Evolutionary conservation across 2,113 vertebrate genomes (phyloP), one percentile per base, ranked within the genome.

Genomic region (Erythrocebus patas): DNA sequence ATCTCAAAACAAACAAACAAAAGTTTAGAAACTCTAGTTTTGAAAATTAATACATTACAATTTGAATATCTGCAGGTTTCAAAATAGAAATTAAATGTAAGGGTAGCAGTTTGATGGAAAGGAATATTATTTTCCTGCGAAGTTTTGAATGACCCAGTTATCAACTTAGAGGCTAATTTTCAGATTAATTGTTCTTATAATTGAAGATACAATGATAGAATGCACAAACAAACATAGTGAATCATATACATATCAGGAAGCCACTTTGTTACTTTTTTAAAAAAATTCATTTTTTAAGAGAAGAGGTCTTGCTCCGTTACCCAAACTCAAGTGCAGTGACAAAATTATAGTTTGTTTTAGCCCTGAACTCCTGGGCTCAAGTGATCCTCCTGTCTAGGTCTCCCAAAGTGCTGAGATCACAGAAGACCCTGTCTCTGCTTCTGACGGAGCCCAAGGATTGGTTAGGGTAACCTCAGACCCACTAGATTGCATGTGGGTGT

Each of bases 81-180:
- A 43, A 75, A 66, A 92, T 17, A 87, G 25, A 88, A 81, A 75
- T 55, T 75, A 64, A 80, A 66, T 80, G 1, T 57, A 89, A 87
- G 80, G 16, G 40, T 22, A 87, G 57, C 38, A 40, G 8, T 6
- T 66, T 88, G 38, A 48, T 66, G 6, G 25, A 57, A 68, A 89
- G 32, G 45, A 52, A 57, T n/a, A 76, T 3, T 5, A 73, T 87
- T 82, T 55, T 38, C 25, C 55, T 35, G 10, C 45, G 7, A 45
- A 66, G 50, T 66, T 48, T 68, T 17, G 23, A 84, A 55, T n/a
- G 45, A 55, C 66, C 17, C 1, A 25, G 75, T 18, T 35, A 79
- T 50, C 66, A 22, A 52, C 38, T 55, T 14, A 55, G 14, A 70
- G 25, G 25, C 30, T n/a, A 70, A 38, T 80, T 25, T 59, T 48